Conservation (phyloP, 1,140 invertebrate genomes). For the Leguminivora glycinivorella region DNA sequence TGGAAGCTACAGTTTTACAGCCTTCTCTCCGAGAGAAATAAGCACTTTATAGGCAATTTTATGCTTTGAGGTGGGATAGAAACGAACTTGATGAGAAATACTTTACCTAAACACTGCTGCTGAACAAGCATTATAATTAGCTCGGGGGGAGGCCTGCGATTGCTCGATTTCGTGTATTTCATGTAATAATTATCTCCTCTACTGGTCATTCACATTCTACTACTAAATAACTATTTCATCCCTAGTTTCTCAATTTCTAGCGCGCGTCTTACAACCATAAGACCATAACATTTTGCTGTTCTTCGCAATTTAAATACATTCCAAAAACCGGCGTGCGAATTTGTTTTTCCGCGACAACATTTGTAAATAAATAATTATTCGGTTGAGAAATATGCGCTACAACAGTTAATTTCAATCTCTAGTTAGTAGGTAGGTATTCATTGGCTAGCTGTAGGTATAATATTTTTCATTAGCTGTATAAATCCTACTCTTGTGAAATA, state of each 20-base stretch:
- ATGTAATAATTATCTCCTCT: no score
- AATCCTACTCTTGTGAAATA: background rate
- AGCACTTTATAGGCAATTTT: slow-evolving; percentile 16
- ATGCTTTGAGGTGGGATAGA: background rate
- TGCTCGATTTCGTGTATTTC: no score
- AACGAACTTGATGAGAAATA: background rate
- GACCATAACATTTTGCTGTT: no score
- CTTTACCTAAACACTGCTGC: slow-evolving; percentile 3
- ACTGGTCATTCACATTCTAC: no score
- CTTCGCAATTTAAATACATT: no score
- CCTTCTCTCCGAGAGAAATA: background rate
- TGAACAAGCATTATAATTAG: background rate
- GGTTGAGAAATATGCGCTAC: background rate
- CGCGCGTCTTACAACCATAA: no score
- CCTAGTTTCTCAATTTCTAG: no score
- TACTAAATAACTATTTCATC: no score
- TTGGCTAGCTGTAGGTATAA: background rate
- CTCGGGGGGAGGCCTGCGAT: no score
- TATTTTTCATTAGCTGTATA: background rate
- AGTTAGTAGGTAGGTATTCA: background rate
- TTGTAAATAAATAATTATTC: background rate
- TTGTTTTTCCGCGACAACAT: background rate
- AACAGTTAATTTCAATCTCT: background rate
- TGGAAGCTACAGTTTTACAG: slow-evolving; percentile 13
- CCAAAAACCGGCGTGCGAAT: background rate